These are phyloP conservation scores for Lamproptera curius DNA, from an alignment of 2,888 invertebrate species.

Conservation along the genomic window DNA sequence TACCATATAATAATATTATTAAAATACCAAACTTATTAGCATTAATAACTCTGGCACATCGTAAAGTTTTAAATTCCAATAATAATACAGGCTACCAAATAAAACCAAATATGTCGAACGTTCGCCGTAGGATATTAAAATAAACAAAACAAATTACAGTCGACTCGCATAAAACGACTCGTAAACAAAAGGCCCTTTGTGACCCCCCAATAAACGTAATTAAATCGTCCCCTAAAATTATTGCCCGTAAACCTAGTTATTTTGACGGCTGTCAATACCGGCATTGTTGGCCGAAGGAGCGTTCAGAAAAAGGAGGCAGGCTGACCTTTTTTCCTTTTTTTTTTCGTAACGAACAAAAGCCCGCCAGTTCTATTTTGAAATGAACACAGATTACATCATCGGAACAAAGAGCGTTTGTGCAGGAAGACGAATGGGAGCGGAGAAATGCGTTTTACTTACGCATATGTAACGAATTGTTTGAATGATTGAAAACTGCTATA, in stretches of 20 bases:
- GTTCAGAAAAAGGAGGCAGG: conserved; percentile 17
- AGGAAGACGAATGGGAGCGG: conserved; percentile 49
- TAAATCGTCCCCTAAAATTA: conserved; percentile 27
- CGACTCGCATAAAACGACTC: conserved; percentile 13
- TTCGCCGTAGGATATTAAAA: conserved; percentile 2
- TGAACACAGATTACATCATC: conserved; percentile 57
- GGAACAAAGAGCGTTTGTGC: conserved; percentile 49
- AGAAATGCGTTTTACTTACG: conserved; percentile 41
- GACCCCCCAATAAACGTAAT: conserved; percentile 19
- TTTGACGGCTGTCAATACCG: conserved; percentile 22
- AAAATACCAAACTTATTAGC: too few species aligned
- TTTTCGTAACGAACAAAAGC: conserved; percentile 48
- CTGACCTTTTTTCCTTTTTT: conserved; percentile 9
- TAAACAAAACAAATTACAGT: conserved; percentile 16
- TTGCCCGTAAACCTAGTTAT: conserved; percentile 27
- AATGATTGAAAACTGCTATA: conserved; percentile 26
- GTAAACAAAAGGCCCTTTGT: conserved; percentile 16
- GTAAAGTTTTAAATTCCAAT: too few species aligned
- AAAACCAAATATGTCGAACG: neutral
- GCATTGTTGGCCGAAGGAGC: conserved; percentile 12
- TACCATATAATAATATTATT: too few species aligned
- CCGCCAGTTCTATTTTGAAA: conserved; percentile 58
- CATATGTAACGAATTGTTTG: conserved; percentile 39
- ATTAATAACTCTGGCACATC: too few species aligned
- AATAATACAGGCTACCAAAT: too few species aligned